Percentiles rank a stretch among this genome's conserved stretches.
phyloP scores from a whole-genome alignment of 2,113 vertebrate genomes.

The Limanda limanda region DNA sequence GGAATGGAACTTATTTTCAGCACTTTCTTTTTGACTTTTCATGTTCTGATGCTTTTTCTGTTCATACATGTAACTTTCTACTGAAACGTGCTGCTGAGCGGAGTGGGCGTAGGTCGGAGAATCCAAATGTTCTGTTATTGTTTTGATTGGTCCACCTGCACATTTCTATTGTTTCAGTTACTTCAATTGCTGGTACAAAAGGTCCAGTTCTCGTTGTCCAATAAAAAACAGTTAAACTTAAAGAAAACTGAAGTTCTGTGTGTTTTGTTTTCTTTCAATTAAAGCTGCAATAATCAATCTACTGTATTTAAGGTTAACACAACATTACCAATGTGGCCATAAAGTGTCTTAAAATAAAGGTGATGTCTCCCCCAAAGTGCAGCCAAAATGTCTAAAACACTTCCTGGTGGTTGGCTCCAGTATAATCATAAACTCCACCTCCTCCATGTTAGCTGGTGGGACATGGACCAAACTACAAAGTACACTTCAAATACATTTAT shows the following conservation, averaged over 20 bases:
- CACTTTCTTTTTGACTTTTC: constrained; percentile 14
- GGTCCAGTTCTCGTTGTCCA: constrained; percentile 48
- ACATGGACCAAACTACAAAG: no score
- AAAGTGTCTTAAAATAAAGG: no score
- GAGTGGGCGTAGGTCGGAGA: constrained; percentile 1
- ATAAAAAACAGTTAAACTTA: constrained; percentile 51
- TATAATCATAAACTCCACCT: no score
- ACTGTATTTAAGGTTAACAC: background rate
- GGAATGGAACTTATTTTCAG: constrained; percentile 20
- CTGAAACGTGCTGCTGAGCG: constrained; percentile 30
- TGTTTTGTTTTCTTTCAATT: constrained; percentile 27
- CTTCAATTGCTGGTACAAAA: no score
- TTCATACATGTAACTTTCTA: background rate
- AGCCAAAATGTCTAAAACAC: no score
- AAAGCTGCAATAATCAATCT: constrained; percentile 3
- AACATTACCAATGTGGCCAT: background rate
- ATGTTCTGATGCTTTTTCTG: constrained; percentile 13
- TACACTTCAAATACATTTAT: no score
- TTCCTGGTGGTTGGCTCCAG: no score
- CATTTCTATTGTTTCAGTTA: constrained; percentile 42
- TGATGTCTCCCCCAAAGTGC: no score
- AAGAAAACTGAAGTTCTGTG: background rate
- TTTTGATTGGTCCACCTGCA: constrained; percentile 16
- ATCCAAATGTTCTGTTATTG: constrained; percentile 7
- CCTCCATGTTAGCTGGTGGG: no score